Evolutionary conservation across 2,797 vertebrate species (phyloP).

Genomic region (Rhadinocentrus ornatus): DNA sequence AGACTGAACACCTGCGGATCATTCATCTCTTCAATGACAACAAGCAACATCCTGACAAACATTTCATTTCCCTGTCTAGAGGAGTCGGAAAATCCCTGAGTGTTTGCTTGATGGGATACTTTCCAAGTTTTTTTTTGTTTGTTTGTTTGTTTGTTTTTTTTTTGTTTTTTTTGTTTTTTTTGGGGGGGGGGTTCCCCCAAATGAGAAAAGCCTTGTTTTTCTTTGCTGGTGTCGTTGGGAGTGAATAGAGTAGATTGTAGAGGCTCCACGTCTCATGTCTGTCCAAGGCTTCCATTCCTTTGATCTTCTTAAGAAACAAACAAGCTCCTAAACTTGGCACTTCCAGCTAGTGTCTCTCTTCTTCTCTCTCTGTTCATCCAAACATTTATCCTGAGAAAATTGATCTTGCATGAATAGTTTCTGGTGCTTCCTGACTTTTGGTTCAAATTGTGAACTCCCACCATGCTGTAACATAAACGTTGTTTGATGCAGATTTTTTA

Average conservation of each 20-base stretch:
- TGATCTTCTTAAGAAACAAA: slow-evolving; percentile 83
- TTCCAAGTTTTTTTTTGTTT: slow-evolving; percentile 70
- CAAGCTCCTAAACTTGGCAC: slow-evolving; percentile 77
- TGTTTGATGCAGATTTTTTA: slow-evolving; percentile 7
- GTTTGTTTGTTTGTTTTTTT: slow-evolving; percentile 38
- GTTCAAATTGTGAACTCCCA: slow-evolving; percentile 32
- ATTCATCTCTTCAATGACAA: slow-evolving; percentile 48
- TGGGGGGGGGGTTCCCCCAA: too few relatives aligned
- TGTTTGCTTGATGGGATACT: slow-evolving; percentile 78
- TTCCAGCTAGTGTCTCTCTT: slow-evolving; percentile 53
- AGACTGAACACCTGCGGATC: slow-evolving; percentile 53
- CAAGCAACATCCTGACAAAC: slow-evolving; percentile 59
- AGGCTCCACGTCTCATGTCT: slow-evolving; percentile 79
- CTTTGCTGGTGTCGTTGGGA: slow-evolving; percentile 71
- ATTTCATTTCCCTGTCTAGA: slow-evolving; percentile 59
- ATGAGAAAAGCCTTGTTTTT: slow-evolving; percentile 77
- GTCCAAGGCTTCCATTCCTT: slow-evolving; percentile 81
- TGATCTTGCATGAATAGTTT: slow-evolving; percentile 54
- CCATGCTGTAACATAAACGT: slow-evolving; percentile 28
- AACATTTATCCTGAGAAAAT: slow-evolving; percentile 70
- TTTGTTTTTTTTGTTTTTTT: slow-evolving; percentile 6
- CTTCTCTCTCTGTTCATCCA: slow-evolving; percentile 45
- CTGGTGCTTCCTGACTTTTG: slow-evolving; percentile 7
- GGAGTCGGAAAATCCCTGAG: slow-evolving; percentile 55
- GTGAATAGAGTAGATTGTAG: slow-evolving; percentile 80